Conservation (phyloP, 2,113 vertebrate genomes). For the Pavo muticus region DNA sequence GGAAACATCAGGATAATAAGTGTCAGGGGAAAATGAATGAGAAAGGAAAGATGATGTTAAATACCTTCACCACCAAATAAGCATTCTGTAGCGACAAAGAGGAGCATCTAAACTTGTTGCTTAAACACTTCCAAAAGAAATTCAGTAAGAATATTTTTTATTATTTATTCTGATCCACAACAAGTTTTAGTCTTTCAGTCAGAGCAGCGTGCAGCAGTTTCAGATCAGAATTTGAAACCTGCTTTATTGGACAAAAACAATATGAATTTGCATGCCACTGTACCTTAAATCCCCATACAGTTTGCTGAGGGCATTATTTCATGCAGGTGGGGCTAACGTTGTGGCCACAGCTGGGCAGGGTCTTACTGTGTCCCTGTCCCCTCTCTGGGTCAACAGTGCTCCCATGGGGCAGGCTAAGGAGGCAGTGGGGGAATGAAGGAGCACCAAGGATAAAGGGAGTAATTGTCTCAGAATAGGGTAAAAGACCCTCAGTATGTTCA, state of each 20-base stretch:
- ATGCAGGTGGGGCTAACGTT: not conserved
- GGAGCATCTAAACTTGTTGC: not conserved
- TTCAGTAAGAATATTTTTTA: not conserved
- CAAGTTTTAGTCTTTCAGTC: not conserved
- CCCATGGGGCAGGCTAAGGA: not conserved
- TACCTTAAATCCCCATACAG: not conserved
- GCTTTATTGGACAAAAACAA: not conserved
- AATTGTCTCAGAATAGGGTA: not conserved
- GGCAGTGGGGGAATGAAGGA: not conserved
- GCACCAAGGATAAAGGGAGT: not conserved
- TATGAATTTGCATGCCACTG: not conserved
- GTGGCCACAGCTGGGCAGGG: not conserved
- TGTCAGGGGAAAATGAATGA: not conserved
- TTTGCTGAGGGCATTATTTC: not conserved
- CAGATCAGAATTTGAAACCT: not conserved
- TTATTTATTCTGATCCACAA: not conserved
- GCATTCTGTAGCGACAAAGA: not conserved
- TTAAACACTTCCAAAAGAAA: not conserved
- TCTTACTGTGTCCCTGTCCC: not conserved
- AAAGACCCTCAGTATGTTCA: slow-evolving; percentile 1
- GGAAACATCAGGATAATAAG: not conserved
- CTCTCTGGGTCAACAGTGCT: not conserved
- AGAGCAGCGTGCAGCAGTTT: not conserved
- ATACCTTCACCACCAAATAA: not conserved
- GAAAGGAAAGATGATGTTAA: not conserved